Evolutionary conservation across 1,140 invertebrate genomes (phyloP).

Genomic region (Drosophila azteca): DNA sequence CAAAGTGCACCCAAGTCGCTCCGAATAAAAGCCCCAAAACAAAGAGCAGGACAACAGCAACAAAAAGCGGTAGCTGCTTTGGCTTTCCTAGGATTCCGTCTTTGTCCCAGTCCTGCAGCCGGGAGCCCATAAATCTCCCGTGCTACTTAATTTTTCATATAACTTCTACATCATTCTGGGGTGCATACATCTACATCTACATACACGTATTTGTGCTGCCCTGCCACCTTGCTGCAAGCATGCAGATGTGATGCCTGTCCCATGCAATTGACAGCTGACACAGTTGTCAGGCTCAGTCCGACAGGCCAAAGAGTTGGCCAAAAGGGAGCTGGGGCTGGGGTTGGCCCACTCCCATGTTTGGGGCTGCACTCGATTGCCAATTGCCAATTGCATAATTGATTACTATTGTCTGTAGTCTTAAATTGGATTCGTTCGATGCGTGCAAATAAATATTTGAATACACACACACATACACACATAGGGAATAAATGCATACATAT

Average conservation of each 20-base stretch:
- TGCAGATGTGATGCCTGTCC: background rate
- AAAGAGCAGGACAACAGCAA: constrained; percentile 5
- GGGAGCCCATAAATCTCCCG: constrained; percentile 59
- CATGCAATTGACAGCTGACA: constrained; percentile 60
- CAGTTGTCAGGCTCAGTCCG: constrained; percentile 41
- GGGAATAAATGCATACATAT: background rate
- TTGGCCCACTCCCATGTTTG: constrained; percentile 2
- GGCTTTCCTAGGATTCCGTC: constrained; percentile 56
- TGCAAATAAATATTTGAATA: constrained; percentile 2
- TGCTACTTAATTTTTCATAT: constrained; percentile 70
- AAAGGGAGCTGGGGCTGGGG: no score
- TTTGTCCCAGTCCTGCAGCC: constrained; percentile 8
- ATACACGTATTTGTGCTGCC: background rate
- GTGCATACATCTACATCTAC: background rate
- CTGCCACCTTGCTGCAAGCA: background rate
- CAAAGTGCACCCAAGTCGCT: constrained; percentile 55
- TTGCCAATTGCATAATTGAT: constrained; percentile 45
- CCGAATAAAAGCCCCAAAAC: constrained; percentile 12
- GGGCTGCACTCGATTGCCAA: constrained; percentile 12
- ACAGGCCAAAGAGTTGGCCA: constrained; percentile 10
- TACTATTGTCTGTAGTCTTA: constrained; percentile 16
- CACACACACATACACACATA: background rate
- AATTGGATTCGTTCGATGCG: constrained; percentile 5
- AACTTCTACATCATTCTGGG: constrained; percentile 13
- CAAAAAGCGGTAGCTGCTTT: constrained; percentile 29